Evolutionary conservation across 2,888 invertebrate species (phyloP).

Genomic region (Notocelia uddmanniana): DNA sequence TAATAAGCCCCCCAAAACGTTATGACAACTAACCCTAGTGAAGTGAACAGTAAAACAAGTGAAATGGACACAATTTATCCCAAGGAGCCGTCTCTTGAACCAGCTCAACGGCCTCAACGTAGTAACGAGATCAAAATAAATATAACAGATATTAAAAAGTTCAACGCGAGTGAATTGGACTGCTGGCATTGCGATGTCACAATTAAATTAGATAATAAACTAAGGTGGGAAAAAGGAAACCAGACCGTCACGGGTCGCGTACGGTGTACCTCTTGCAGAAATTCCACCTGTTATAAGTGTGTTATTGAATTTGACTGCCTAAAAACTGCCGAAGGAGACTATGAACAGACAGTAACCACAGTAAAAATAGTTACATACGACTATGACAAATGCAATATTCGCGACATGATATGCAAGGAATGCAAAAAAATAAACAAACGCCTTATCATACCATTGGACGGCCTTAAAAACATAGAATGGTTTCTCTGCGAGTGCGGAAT

Average conservation of each 20-base stretch:
- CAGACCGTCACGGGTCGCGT: no score
- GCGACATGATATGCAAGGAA: slow-evolving; percentile 14
- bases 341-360: slow-evolving; percentile 13
- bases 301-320: slow-evolving; percentile 17
- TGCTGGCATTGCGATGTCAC: no score
- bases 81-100: background rate
- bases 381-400: slow-evolving; percentile 3
- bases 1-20: background rate
- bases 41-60: background rate
- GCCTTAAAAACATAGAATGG: slow-evolving; percentile 21
- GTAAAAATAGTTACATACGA: slow-evolving; percentile 19
- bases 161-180: no score
- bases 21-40: background rate
- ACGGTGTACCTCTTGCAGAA: no score
- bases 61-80: slow-evolving; percentile 12
- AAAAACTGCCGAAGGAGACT: slow-evolving; percentile 14
- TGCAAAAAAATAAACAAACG: slow-evolving; percentile 21
- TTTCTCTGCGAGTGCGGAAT: no score
- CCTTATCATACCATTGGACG: slow-evolving; percentile 5
- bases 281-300: no score
- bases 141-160: no score
- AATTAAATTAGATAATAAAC: no score
- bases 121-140: no score
- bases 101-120: no score
- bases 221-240: no score